Conservation (phyloP, 1,140 invertebrate genomes). For the Drosophila equinoxialis region DNA sequence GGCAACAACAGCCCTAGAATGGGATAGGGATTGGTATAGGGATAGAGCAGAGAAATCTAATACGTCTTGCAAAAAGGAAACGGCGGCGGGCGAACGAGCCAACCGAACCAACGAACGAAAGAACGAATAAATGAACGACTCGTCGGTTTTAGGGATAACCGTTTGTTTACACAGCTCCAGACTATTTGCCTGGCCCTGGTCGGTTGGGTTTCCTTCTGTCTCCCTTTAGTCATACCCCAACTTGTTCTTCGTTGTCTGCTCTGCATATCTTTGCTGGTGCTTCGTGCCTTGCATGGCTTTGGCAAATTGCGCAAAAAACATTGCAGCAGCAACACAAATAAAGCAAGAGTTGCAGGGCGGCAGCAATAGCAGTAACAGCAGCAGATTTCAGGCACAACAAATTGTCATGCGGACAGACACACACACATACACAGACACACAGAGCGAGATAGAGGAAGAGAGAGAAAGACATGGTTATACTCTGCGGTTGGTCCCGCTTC, state of each 20-base stretch:
- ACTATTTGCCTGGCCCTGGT: constrained; percentile 46
- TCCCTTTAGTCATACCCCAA: constrained; percentile 9
- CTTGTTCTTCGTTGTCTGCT: constrained; percentile 31
- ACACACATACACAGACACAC: constrained; percentile 45
- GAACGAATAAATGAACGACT: constrained; percentile 18
- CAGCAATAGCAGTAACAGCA: constrained; percentile 23
- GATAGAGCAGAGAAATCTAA: constrained; percentile 58
- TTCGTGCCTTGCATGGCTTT: constrained; percentile 75
- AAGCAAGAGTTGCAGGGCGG: constrained; percentile 9
- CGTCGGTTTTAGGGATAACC: constrained; percentile 61
- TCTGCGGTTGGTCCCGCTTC: constrained; percentile 68
- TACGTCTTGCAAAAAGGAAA: constrained; percentile 64
- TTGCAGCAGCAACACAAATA: constrained; percentile 53
- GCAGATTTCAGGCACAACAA: constrained; percentile 79
- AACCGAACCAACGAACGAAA: neutral
- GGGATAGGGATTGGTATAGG: neutral
- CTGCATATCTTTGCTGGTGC: constrained; percentile 56
- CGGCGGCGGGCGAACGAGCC: constrained; percentile 22
- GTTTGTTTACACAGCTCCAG: constrained; percentile 72
- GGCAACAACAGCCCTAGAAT: constrained; percentile 5
- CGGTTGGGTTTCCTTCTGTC: constrained; percentile 46
- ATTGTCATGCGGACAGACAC: constrained; percentile 76
- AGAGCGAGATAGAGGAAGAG: neutral
- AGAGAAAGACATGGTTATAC: constrained; percentile 31
- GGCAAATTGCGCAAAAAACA: constrained; percentile 80